Percentiles rank a stretch among this genome's conserved stretches.
These are phyloP conservation scores for Drosophila aff. DNA, from an alignment of 1,140 invertebrate genomes.

Conservation along the genomic window DNA sequence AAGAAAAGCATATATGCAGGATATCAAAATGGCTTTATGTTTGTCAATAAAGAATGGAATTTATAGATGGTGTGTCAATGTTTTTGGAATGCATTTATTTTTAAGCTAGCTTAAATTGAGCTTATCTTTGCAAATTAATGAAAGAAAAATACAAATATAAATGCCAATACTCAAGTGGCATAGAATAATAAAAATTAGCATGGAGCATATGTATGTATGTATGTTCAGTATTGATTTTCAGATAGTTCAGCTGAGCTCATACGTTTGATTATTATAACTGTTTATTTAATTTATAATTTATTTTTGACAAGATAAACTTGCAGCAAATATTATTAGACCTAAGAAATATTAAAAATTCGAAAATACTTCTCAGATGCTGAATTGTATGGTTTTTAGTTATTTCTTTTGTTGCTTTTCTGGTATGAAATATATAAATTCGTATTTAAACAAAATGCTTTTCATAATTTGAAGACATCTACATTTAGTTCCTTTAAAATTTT, in stretches of 20 bases:
- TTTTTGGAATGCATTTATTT: not conserved
- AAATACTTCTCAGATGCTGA: not conserved
- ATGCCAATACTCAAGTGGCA: constrained; percentile 1
- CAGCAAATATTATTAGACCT: too few relatives aligned
- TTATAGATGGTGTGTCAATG: not conserved
- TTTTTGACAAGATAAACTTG: not conserved
- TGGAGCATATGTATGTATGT: not conserved
- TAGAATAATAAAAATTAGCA: constrained; percentile 22
- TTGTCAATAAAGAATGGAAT: not conserved
- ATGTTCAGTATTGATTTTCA: constrained; percentile 12
- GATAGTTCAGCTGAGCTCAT: too few relatives aligned
- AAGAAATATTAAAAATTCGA: not conserved
- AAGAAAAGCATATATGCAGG: not conserved
- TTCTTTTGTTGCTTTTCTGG: too few relatives aligned
- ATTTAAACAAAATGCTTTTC: not conserved
- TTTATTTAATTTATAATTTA: not conserved
- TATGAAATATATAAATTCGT: not conserved
- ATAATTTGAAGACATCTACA: not conserved
- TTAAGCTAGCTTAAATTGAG: not conserved
- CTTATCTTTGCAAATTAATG: not conserved
- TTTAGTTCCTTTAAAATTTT: too few relatives aligned
- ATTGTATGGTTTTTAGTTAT: too few relatives aligned
- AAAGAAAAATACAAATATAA: not conserved
- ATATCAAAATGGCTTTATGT: constrained; percentile 1
- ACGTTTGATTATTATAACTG: too few relatives aligned